phyloP scores from a whole-genome alignment of 2,113 vertebrate species.

The Neotoma lepida region DNA sequence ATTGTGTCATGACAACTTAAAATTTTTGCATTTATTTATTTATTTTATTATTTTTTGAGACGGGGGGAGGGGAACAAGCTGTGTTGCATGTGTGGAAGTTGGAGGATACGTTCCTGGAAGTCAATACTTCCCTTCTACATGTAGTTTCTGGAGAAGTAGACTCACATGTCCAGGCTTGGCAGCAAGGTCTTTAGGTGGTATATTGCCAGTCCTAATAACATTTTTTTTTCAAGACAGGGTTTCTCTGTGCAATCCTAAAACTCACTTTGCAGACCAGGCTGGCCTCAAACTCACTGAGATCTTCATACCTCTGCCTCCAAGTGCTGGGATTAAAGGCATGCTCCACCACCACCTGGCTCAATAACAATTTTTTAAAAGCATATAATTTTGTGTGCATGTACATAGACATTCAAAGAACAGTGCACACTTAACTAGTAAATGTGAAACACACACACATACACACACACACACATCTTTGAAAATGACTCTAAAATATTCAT shows the following conservation, averaged over 20 bases:
- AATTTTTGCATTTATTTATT: background rate
- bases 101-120: background rate
- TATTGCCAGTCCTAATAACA: background rate
- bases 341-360: background rate
- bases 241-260: too few species aligned
- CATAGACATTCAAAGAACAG: background rate
- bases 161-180: background rate
- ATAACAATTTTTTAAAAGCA: background rate
- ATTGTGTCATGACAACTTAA: background rate
- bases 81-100: background rate
- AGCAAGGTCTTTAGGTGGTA: background rate
- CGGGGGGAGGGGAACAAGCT: too few species aligned
- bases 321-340: too few species aligned
- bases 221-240: background rate
- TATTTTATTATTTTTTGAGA: background rate
- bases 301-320: too few species aligned
- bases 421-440: background rate
- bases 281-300: too few species aligned
- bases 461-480: background rate
- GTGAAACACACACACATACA: background rate
- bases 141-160: background rate
- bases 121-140: background rate
- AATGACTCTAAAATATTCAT: slow-evolving; percentile 11
- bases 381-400: background rate
- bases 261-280: too few species aligned